Evolutionary conservation across 2,888 invertebrate genomes (phyloP), one percentile per base, ranked within the genome.

Genomic region (Leucania comma): DNA sequence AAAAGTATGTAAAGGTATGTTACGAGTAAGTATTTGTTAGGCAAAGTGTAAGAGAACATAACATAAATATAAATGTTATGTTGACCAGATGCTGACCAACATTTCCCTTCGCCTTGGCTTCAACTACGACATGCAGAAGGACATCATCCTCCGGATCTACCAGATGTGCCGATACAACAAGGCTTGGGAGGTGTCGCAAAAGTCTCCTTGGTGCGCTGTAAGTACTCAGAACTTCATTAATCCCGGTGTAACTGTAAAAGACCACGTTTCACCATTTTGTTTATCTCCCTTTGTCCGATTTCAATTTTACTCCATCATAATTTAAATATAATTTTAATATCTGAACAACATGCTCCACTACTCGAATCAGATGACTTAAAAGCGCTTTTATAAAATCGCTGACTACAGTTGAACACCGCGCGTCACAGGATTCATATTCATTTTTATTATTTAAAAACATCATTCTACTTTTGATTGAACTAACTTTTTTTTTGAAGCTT

Each of bases 141-240:
- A 96, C 0, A 92, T 96, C 10, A 93, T 98, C 17, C 90, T 96
- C 62, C 92, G 96, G 58, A 97, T 98, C 93, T 98, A 97, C 88
- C 97, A 98, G 79, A 97, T 98, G 96, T 98, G 98, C 86, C 96
- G 98, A 2, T 98, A 97, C 90, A 97, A 98, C 85, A 98, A 98
- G 90, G 97, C 98, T 0, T 98, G 98, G 98, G 96, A 97, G 63
- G 96, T 97, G 75, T 88, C 96, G 82, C 90, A 96, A 86, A 92
- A 96, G 87, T 98, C 98, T 1, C 96, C 98, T 0, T 98, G 98
- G 98, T 98, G 98, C 88, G 96, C 97, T 35, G 97, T 97, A 82
- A 95, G 29, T 42, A 42, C 29, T 29, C 4, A 29, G 4, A 29
- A 29, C 29, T 29, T 29, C n/a, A n/a, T n/a, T 29, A 3, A 29